Percentiles rank a stretch among this genome's conserved stretches.
Evolutionary conservation across 2,113 vertebrate species (phyloP).

Genomic region (Jacana jacana): DNA sequence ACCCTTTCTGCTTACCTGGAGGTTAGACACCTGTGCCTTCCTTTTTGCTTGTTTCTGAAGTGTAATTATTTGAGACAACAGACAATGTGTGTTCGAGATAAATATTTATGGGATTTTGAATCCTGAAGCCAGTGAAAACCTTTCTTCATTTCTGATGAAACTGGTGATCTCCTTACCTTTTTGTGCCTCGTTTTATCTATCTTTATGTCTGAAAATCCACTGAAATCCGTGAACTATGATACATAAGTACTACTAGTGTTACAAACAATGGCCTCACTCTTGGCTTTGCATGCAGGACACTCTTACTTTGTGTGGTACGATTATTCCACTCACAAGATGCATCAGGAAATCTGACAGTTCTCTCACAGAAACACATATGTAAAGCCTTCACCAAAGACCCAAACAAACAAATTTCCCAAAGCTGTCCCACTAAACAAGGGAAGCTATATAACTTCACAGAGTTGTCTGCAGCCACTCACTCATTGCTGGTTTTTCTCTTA

Average conservation of each 20-base stretch:
- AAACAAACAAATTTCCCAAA: neutral
- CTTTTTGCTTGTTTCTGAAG: neutral
- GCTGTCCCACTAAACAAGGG: neutral
- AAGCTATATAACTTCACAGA: neutral
- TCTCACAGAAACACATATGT: neutral
- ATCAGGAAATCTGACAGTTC: neutral
- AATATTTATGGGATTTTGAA: neutral
- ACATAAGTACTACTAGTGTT: neutral
- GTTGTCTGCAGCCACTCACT: neutral
- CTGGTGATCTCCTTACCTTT: neutral
- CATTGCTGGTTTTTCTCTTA: constrained; percentile 39
- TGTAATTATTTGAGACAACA: neutral
- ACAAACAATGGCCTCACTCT: neutral
- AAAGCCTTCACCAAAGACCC: neutral
- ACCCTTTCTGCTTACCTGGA: constrained; percentile 97
- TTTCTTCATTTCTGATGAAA: neutral
- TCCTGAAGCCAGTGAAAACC: neutral
- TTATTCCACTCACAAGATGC: neutral
- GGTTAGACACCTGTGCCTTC: constrained; percentile 72
- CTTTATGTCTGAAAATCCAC: neutral
- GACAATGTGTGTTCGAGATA: rapidly evolving
- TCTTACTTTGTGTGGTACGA: neutral
- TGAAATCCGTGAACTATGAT: neutral
- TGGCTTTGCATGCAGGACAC: neutral
- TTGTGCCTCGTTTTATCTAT: neutral